Percentiles rank a stretch among this genome's conserved stretches.
phyloP scores from a whole-genome alignment of 2,888 invertebrate species.

The Dendrolimus pini region DNA sequence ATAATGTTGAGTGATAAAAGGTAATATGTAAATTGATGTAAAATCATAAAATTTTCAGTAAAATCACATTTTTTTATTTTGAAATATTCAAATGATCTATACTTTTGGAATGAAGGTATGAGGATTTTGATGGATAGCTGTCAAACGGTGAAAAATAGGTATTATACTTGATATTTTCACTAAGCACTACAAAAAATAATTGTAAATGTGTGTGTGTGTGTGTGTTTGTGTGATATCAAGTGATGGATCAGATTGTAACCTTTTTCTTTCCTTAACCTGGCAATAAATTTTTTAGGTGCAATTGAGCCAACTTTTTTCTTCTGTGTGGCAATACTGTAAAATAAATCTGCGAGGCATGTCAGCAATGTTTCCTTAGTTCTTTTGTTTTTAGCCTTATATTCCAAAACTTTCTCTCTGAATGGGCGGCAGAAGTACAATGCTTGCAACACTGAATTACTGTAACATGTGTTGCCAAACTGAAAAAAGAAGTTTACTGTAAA shows the following conservation, averaged over 20 bases:
- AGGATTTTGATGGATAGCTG: too few relatives aligned
- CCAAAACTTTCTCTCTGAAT: constrained; percentile 98
- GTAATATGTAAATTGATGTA: too few relatives aligned
- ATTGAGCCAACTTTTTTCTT: constrained; percentile 99
- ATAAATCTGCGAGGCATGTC: constrained; percentile 98
- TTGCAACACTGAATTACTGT: constrained; percentile 99
- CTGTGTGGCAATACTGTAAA: constrained; percentile 99
- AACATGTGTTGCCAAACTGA: constrained; percentile 99
- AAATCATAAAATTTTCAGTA: too few relatives aligned
- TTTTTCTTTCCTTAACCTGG: constrained; percentile 98
- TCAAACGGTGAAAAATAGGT: too few relatives aligned
- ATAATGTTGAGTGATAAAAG: too few relatives aligned
- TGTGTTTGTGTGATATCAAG: too few relatives aligned
- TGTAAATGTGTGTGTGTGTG: too few relatives aligned
- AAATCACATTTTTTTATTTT: too few relatives aligned
- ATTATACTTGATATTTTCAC: too few relatives aligned
- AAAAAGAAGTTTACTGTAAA: constrained; percentile 29
- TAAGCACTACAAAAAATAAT: too few relatives aligned
- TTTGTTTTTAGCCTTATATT: constrained; percentile 97
- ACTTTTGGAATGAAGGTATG: too few relatives aligned
- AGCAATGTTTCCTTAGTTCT: constrained; percentile 97
- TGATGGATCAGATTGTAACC: constrained; percentile 66
- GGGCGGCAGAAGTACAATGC: constrained; percentile 99
- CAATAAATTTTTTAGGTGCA: constrained; percentile 99
- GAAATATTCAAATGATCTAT: too few relatives aligned